phyloP scores from a whole-genome alignment of 2,113 vertebrate species.

The Neolamprologus brichardi region DNA sequence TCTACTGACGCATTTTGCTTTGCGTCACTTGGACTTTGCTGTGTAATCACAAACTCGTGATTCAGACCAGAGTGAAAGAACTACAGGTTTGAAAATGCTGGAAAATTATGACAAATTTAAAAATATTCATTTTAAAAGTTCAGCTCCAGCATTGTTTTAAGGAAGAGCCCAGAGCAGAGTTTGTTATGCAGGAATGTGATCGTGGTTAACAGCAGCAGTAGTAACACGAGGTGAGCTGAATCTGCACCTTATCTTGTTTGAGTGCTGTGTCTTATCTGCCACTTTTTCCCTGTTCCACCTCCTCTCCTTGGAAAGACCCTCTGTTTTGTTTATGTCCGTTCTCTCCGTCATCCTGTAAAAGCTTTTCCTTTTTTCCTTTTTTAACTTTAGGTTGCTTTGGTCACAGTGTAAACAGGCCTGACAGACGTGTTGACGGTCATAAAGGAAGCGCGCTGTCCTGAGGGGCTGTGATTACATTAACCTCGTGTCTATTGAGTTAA shows the following conservation, averaged over 20 bases:
- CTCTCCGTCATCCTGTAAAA: background rate
- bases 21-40: background rate
- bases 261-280: background rate
- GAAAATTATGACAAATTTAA: background rate
- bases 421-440: background rate
- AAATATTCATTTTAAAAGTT: rapidly evolving
- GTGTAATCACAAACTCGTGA: rapidly evolving
- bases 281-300: background rate
- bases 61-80: rapidly evolving
- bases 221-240: background rate
- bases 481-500: slow-evolving; percentile 19
- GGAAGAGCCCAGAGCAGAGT: background rate
- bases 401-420: background rate
- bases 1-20: background rate
- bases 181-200: background rate
- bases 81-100: background rate
- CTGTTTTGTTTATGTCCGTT: background rate
- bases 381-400: background rate
- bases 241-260: background rate
- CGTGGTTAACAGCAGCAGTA: rapidly evolving
- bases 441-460: background rate
- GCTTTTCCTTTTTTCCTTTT: background rate
- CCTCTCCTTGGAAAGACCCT: background rate
- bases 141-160: background rate
- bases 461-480: slow-evolving; percentile 26